A percentile compares a stretch with the other conserved stretches of the same genome.
phyloP scores from a whole-genome alignment of 2,888 invertebrate genomes.

The Eudasyphora cyanicolor region DNA sequence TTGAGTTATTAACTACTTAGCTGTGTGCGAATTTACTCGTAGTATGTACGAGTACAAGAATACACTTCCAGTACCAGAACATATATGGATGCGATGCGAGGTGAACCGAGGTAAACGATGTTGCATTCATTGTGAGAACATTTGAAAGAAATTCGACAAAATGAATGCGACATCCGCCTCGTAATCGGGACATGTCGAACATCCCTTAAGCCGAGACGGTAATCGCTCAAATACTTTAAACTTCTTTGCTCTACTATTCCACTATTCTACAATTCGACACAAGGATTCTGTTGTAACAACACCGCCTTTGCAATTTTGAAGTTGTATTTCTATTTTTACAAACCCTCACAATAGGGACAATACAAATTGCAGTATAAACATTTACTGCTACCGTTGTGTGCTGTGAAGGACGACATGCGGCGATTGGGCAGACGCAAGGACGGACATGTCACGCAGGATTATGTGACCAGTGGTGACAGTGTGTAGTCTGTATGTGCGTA shows the following conservation, averaged over 20 bases:
- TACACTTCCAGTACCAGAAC: no score
- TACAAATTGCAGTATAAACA: slow-evolving; percentile 38
- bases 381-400: not conserved
- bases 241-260: slow-evolving; percentile 67
- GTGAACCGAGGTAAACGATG: not conserved
- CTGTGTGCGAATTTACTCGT: not conserved
- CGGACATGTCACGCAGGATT: not conserved
- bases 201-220: slow-evolving; percentile 79
- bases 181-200: slow-evolving; percentile 66
- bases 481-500: not conserved
- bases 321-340: slow-evolving; percentile 34
- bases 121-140: not conserved
- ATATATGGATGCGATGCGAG: not conserved
- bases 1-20: slow-evolving; percentile 52
- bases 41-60: not conserved
- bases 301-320: not conserved
- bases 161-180: not conserved
- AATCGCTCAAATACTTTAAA: slow-evolving; percentile 79
- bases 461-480: not conserved
- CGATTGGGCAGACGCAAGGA: not conserved
- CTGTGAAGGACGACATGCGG: not conserved
- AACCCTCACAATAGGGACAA: slow-evolving; percentile 39
- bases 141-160: slow-evolving; percentile 2
- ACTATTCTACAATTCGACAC: not conserved
- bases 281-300: no score